phyloP scores from a whole-genome alignment of 2,888 invertebrate genomes.

The Pristionchus maxplancki region DNA sequence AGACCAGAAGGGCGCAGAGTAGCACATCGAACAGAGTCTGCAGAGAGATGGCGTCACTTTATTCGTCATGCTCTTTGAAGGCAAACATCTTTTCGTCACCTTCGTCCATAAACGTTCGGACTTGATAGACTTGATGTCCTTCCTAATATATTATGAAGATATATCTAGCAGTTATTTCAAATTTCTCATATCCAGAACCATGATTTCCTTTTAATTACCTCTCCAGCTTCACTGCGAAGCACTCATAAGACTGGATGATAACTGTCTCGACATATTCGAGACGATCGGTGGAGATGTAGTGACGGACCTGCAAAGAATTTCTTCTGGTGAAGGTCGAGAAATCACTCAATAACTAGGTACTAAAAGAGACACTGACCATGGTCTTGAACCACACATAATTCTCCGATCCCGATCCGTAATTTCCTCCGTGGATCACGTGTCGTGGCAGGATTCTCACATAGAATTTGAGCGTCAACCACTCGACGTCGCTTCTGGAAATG shows the following conservation, averaged over 20 bases:
- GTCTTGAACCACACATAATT: conserved; percentile 30
- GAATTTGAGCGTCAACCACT: conserved; percentile 43
- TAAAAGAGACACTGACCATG: background rate
- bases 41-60: too few species aligned
- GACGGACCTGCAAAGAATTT: conserved; percentile 11
- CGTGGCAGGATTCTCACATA: background rate
- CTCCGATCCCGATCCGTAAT: background rate
- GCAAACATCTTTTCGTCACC: background rate
- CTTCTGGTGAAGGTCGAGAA: background rate
- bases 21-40: conserved; percentile 35
- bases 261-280: conserved; percentile 35
- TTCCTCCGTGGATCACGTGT: background rate
- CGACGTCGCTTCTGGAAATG: conserved; percentile 31
- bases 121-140: too few species aligned
- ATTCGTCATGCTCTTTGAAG: background rate
- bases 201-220: background rate
- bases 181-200: too few species aligned
- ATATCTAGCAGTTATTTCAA: too few species aligned
- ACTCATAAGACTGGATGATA: background rate
- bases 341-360: background rate
- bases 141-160: too few species aligned
- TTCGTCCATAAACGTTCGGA: too few species aligned
- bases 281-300: conserved; percentile 32
- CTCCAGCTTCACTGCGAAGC: conserved; percentile 26
- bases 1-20: background rate